These are phyloP conservation scores for Palythoa grandis DNA, from an alignment of 92 coral and sea anemone species.

Conservation along the genomic window DNA sequence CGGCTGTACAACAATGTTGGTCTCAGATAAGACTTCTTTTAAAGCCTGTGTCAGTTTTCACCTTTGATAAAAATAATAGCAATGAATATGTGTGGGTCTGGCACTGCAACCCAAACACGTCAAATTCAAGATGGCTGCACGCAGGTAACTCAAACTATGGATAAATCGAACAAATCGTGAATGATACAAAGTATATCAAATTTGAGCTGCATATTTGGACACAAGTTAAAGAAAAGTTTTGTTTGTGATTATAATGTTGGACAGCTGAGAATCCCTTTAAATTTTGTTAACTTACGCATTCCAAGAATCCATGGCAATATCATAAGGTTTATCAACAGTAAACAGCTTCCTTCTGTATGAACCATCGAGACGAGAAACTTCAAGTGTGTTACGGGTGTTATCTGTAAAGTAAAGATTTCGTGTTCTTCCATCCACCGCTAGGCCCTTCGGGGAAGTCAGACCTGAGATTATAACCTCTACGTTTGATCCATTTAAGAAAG, in stretches of 20 bases:
- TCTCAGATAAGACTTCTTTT: too few species aligned
- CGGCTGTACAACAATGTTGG: too few species aligned
- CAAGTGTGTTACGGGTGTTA: background rate
- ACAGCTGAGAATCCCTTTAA: background rate
- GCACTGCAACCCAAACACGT: too few species aligned
- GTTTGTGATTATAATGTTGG: background rate
- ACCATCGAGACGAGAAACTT: slow-evolving; percentile 6
- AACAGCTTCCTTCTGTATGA: slow-evolving; percentile 3
- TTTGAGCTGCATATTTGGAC: too few species aligned
- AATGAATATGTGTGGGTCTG: too few species aligned
- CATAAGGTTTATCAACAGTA: slow-evolving; percentile 3
- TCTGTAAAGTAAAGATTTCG: slow-evolving; percentile 28
- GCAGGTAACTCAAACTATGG: too few species aligned
- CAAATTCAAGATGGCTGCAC: too few species aligned
- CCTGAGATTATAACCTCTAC: background rate
- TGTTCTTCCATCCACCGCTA: slow-evolving; percentile 23
- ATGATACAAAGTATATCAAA: too few species aligned
- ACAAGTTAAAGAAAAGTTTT: too few species aligned
- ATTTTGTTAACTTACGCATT: slow-evolving; percentile 16
- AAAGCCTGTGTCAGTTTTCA: too few species aligned
- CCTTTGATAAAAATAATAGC: too few species aligned
- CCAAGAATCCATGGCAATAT: slow-evolving; percentile 18
- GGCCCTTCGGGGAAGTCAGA: background rate
- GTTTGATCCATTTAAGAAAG: slow-evolving; percentile 6
- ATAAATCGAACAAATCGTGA: too few species aligned